Evolutionary conservation across 2,113 vertebrate genomes (phyloP), one percentile per base, ranked within the genome.

Genomic region (Psammodynastes pulverulentus): DNA sequence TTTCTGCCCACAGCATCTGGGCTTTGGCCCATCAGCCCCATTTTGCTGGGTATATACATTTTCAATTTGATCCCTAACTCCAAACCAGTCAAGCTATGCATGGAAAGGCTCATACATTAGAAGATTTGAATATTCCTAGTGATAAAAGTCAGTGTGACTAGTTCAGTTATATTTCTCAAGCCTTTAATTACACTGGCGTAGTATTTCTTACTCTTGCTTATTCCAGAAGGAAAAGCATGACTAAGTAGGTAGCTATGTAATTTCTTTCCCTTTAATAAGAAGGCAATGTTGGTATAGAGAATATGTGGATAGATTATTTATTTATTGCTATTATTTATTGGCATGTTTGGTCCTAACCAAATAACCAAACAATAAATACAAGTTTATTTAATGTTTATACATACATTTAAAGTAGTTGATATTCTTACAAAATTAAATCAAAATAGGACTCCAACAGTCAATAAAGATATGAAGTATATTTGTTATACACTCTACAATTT

Each of bases 351-450:
- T 45, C 46, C 12, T 45, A 86, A 86, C 46, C 43, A 48, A 19
- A 24, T 43, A 52, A 19, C 46, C 17, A 51, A 51, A 5, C 21
- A 52, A 79, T 49, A 49, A 23, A 19, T n/a, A 34, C n/a, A n/a
- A n/a, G n/a, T n/a, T 79, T 4, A 1, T 29, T 13, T 45, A 86
- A 2, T 21, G 62, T 9, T 84, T 58, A 39, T 9, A 6, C 0
- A 0, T 5, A 2, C 0, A 15, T 53, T 72, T 2, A 67, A 67
- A 54, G 19, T 29, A 26, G 43, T 56, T 34, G 0, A 0, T 92
- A 49, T 58, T 4, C 0, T 52, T 93, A 88, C n/a, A 88, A 84
- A 95, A 95, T 90, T 90, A 91, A 87, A 93, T 93, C 34, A 24
- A 39, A n/a, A 49, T 26, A 24, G 89, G 9, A 89, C 3, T 84